These are phyloP conservation scores for Eidolon helvum DNA, from an alignment of 2,113 vertebrate genomes.

Conservation along the genomic window DNA sequence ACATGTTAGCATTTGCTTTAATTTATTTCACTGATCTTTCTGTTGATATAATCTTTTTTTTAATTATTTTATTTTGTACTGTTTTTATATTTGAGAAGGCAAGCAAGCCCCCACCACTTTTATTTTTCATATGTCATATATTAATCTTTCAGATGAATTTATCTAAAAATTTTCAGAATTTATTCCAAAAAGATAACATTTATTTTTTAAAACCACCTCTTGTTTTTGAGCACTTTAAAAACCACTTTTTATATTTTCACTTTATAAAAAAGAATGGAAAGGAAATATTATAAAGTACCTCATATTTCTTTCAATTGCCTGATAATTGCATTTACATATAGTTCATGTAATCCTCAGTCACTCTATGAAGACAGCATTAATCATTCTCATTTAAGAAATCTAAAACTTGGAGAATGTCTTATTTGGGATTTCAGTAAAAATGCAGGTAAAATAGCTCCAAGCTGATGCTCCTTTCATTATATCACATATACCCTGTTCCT, in stretches of 20 bases:
- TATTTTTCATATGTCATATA: not conserved
- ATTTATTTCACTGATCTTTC: not conserved
- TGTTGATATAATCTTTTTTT: not conserved
- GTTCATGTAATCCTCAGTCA: not conserved
- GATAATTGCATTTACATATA: not conserved
- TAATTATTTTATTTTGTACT: not conserved
- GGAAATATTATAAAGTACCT: not conserved
- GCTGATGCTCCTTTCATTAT: not conserved
- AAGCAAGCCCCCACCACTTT: not conserved
- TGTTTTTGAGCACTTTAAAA: not conserved
- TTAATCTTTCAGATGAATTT: conserved; percentile 20
- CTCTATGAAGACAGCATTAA: not conserved
- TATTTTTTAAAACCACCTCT: not conserved
- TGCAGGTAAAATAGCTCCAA: not conserved
- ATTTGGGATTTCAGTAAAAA: not conserved
- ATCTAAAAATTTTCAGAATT: not conserved
- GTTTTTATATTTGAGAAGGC: not conserved
- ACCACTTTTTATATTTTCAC: not conserved
- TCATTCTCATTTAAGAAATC: not conserved
- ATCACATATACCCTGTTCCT: not conserved
- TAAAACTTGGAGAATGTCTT: not conserved
- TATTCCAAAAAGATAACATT: not conserved
- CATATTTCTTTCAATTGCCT: not conserved
- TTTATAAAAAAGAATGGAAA: not conserved
- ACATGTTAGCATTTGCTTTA: not conserved